Base-by-base conservation (phyloP, 2,113 vertebrate species). In the Myodes glareolus region DNA sequence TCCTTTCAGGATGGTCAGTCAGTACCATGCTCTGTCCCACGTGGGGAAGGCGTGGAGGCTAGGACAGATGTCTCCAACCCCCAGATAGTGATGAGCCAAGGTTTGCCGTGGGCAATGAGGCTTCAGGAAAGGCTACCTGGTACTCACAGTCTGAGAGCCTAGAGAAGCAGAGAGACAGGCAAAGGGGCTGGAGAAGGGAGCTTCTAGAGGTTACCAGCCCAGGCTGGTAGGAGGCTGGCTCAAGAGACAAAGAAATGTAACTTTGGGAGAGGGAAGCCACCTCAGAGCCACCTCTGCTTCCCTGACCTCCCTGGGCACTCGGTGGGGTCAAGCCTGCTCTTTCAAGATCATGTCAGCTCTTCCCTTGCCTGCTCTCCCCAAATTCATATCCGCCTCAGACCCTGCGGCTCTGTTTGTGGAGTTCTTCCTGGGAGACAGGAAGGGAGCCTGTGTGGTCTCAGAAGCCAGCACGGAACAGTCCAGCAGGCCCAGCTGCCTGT, bases 61-160 rank as follows among this genome's bases (percentile, higher is more conserved):
- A 2, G 50, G 91, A 75, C 91, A 94, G 82, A 13, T 88, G 88
- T 86, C 80, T 90, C 84, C 81, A 63, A 95, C 52, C 16, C 75
- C 81, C 52, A 81, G 81, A 45, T 5, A 0, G 11, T 17, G 47
- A 52, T 85, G 7, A 86, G 88, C 86, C 77, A 85, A 88, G 78
- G 84, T 78, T 72, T 65, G 76, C 70, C 19, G 3, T 81, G 75
- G 8, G 52, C n/a, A 50, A 82, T 39, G 42, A 86, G 42, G 61
- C 52, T 55, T 95, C 81, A 33, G 92, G 68, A 86, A 86, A 67
- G 3, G 47, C 72, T 92, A 92, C 70, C 87, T 39, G 65, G 58
- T 77, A n/a, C 27, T 68, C 88, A 9, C 19, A 12, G 42, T 17
- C 77, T 58, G 36, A 50, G 91, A 72, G 67, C 47, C 91, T 39